Evolutionary conservation across 2,797 vertebrate genomes (phyloP).

Genomic region (Tadarida brasiliensis): DNA sequence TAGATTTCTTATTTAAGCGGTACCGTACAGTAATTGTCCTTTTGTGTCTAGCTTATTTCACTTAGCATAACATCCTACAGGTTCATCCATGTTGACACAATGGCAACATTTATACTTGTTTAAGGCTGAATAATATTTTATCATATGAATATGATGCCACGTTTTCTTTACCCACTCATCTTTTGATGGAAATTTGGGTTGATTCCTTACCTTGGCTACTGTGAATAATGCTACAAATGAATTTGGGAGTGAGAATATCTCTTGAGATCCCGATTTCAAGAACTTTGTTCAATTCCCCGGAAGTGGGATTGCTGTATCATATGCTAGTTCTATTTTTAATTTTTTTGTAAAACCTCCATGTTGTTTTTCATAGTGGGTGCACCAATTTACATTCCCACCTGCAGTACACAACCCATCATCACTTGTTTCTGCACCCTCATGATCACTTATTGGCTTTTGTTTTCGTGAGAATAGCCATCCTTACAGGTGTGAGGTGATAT

Average conservation of each 20-base stretch:
- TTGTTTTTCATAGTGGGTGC: neutral
- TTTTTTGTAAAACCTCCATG: neutral
- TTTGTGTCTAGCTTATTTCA: neutral
- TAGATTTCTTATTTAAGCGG: neutral
- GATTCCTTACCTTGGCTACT: neutral
- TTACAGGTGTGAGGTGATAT: neutral
- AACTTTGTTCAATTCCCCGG: neutral
- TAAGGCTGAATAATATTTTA: neutral
- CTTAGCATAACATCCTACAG: neutral
- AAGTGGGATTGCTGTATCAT: neutral
- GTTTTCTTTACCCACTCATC: neutral
- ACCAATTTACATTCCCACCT: neutral
- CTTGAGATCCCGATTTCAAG: neutral
- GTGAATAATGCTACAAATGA: neutral
- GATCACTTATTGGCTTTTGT: too few relatives aligned
- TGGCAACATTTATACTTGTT: neutral
- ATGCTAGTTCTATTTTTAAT: neutral
- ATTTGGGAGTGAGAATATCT: neutral
- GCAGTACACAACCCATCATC: neutral
- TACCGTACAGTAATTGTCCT: neutral
- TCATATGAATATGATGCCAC: too few relatives aligned
- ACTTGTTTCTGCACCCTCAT: too few relatives aligned
- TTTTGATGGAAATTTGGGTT: neutral
- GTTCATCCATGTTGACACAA: neutral
- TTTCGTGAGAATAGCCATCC: neutral